Base-by-base conservation (phyloP, 2,888 invertebrate genomes). In the Lycophotia porphyrea region DNA sequence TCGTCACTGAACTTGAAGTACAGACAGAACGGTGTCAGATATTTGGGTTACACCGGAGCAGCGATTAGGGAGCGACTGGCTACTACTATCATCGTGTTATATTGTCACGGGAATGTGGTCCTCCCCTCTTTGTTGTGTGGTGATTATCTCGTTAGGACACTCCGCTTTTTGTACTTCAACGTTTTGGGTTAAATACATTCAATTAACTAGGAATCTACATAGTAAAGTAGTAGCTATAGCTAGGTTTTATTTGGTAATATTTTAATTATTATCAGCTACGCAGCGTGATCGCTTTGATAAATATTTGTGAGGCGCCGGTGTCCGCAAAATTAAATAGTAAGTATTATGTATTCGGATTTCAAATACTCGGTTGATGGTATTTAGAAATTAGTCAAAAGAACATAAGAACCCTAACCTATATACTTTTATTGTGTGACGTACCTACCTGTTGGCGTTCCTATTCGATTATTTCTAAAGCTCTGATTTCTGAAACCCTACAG, bases 121-220 rank as follows among this genome's bases (percentile, higher is more conserved):
- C 92, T 92, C 93, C 93, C 93, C 93, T 91, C 93, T 91, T 93
- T 92, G 92, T 93, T 92, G 92, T 92, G 87, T 86, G 84, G 88
- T 92, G 91, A 95, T 95, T 95, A 95, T 88, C 89, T 91, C 88
- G 91, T 92, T 93, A 92, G 91, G 85, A 83, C 85, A 92, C 90
- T 84, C 87, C 88, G 89, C 52, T 66, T 76, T 65, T 82, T 66
- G 78, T 78, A 82, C 77, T 63, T 89, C 39, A 21, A 36, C 42
- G 36, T 44, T 58, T 68, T 49, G 34, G 66, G 44, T 64, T 52
- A 27, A 47, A 66, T 60, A 69, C 44, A 81, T 74, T 55, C 24
- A 55, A 80, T 60, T 60, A 60, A 7, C 15, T 58, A 34, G 21
- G 44, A n/a, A 68, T 55, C 15, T 44, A 39, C 49, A 3, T 78